Evolutionary conservation across 2,888 invertebrate species (phyloP).

Genomic region (Ecliptopera silaceata): DNA sequence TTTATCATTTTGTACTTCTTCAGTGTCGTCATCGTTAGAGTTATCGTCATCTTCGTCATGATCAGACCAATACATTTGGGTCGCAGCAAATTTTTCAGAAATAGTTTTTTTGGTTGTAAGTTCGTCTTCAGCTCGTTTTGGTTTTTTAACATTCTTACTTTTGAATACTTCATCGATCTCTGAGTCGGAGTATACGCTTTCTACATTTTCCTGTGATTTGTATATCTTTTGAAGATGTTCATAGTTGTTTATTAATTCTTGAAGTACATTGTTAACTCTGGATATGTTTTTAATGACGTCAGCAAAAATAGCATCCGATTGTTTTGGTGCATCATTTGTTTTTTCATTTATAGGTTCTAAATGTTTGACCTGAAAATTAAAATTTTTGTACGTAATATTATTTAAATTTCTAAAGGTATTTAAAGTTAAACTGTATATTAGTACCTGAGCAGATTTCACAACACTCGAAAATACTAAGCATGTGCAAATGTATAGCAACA

Average conservation of each 20-base stretch:
- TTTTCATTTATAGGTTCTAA: conserved; percentile 5
- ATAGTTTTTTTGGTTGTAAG: not conserved
- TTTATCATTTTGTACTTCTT: not conserved
- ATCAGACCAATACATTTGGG: conserved; percentile 45
- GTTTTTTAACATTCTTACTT: conserved; percentile 6
- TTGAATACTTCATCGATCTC: conserved; percentile 41
- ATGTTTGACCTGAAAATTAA: conserved; percentile 1
- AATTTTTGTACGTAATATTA: not conserved
- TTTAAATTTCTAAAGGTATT: too few relatives aligned
- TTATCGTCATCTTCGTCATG: conserved; percentile 18
- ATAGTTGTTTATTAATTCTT: conserved; percentile 60
- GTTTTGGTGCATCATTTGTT: conserved; percentile 9
- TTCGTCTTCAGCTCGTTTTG: not conserved
- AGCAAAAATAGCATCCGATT: conserved; percentile 42
- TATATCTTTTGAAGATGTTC: conserved; percentile 54
- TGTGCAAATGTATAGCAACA: conserved; percentile 46
- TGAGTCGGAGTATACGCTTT: conserved; percentile 37
- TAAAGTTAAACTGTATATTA: not conserved
- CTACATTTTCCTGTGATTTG: conserved; percentile 42
- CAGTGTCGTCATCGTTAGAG: not conserved
- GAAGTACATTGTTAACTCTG: conserved; percentile 55
- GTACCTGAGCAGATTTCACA: conserved; percentile 17
- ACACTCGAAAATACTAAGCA: conserved; percentile 38
- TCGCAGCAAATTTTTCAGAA: conserved; percentile 36
- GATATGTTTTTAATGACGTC: conserved; percentile 65